phyloP scores from a whole-genome alignment of 2,113 vertebrate species.

The Cryptotis parvus region DNA sequence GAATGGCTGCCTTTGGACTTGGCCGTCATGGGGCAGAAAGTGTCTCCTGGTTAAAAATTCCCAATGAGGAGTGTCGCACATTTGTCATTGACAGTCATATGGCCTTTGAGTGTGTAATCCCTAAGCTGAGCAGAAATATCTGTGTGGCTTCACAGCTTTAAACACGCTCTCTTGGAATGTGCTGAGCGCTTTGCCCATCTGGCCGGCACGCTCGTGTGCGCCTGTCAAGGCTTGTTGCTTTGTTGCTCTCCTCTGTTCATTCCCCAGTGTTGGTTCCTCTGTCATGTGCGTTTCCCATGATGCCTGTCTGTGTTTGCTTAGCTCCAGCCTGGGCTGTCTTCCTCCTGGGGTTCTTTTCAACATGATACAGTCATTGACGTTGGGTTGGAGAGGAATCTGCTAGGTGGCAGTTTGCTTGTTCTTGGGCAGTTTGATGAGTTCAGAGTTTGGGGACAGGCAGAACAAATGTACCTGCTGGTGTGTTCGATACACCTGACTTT shows the following conservation, averaged over 20 bases:
- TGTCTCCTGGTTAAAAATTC: not conserved
- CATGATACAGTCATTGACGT: not conserved
- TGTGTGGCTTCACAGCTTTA: not conserved
- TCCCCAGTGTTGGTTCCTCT: not conserved
- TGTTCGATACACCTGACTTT: not conserved
- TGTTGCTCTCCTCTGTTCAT: not conserved
- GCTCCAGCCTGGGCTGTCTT: not conserved
- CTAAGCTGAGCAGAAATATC: not conserved
- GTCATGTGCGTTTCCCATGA: not conserved
- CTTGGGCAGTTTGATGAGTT: not conserved
- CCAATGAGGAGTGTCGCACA: not conserved
- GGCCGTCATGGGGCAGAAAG: not conserved
- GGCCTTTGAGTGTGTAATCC: not conserved
- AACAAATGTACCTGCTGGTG: not conserved
- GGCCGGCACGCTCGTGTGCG: not conserved
- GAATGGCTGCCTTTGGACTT: not conserved
- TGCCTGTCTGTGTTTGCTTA: not conserved
- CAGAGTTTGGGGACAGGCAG: not conserved
- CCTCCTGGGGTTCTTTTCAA: too few relatives aligned
- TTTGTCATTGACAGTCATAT: not conserved
- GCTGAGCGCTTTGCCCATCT: not conserved
- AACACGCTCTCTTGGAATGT: not conserved
- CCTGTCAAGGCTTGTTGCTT: not conserved
- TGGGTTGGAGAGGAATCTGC: not conserved
- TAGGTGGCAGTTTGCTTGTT: constrained; percentile 3